These are phyloP conservation scores for Etheostoma perlongum DNA, from an alignment of 2,797 vertebrate genomes.

Conservation along the genomic window DNA sequence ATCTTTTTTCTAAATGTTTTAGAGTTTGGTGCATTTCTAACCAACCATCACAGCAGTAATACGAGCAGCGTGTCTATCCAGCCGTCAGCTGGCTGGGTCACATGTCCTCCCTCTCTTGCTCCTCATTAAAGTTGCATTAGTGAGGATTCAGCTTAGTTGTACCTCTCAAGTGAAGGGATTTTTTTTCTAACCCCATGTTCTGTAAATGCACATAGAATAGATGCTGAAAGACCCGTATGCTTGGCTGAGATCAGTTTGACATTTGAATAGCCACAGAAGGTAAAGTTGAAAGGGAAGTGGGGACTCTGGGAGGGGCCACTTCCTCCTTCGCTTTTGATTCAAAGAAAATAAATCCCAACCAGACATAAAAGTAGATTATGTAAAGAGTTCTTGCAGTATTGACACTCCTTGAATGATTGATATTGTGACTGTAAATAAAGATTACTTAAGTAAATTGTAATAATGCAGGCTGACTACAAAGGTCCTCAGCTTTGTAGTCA, in stretches of 20 bases:
- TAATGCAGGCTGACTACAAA: neutral
- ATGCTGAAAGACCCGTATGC: constrained; percentile 43
- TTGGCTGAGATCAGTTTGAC: constrained; percentile 47
- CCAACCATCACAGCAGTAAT: constrained; percentile 1
- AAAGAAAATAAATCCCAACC: constrained; percentile 5
- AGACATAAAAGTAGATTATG: neutral
- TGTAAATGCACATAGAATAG: constrained; percentile 43
- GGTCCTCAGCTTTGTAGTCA: neutral
- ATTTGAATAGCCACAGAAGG: constrained; percentile 46
- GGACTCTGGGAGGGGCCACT: constrained; percentile 32
- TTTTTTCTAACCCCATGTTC: constrained; percentile 37
- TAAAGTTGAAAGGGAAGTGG: constrained; percentile 24
- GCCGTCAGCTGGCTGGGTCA: constrained; percentile 31
- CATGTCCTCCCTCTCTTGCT: constrained; percentile 28
- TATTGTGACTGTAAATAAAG: neutral
- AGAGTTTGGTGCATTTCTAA: neutral
- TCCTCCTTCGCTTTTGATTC: constrained; percentile 39
- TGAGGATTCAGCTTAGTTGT: constrained; percentile 32
- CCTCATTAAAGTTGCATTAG: constrained; percentile 64
- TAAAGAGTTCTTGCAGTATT: neutral
- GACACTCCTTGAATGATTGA: neutral
- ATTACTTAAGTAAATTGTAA: neutral
- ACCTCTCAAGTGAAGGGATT: constrained; percentile 35
- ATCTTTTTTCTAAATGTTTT: neutral
- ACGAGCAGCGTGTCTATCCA: neutral